These are phyloP conservation scores for Myripristis murdjan DNA, from an alignment of 2,797 vertebrate species.

Conservation along the genomic window DNA sequence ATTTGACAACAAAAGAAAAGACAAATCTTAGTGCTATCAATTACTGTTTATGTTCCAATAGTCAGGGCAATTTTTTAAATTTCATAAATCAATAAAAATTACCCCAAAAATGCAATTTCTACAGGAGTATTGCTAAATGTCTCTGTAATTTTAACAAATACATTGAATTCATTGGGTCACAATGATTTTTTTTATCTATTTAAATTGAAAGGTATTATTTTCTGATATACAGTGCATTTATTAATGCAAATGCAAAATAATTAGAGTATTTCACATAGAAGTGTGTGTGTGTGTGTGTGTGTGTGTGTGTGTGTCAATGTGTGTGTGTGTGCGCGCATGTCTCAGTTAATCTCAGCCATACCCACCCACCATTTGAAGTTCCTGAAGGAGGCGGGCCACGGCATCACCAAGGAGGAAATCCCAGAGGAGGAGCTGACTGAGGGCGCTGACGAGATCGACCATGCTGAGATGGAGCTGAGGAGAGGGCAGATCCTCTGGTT, in stretches of 20 bases:
- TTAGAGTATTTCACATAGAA: background rate
- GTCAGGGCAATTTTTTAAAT: no score
- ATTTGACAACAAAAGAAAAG: no score
- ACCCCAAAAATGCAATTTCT: no score
- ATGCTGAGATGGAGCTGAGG: slow-evolving; percentile 96
- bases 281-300: background rate
- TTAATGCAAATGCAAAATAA: no score
- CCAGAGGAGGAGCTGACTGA: slow-evolving; percentile 89
- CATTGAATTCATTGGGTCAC: background rate
- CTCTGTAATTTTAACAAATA: background rate
- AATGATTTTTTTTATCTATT: no score
- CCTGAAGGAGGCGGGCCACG: slow-evolving; percentile 96
- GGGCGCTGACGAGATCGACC: slow-evolving; percentile 95
- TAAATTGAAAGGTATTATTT: no score
- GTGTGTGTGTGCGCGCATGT: slow-evolving; percentile 5
- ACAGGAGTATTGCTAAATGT: no score
- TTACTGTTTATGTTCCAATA: no score
- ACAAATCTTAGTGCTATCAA: no score
- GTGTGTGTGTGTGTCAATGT: background rate
- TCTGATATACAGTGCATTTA: no score
- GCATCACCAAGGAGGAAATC: slow-evolving; percentile 93
- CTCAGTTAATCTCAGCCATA: slow-evolving; percentile 91
- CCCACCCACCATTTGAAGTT: slow-evolving; percentile 95
- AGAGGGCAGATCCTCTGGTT: slow-evolving; percentile 99
- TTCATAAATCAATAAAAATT: no score